These are phyloP conservation scores for Taurulus bubalis DNA, from an alignment of 2,113 vertebrate genomes.

Conservation along the genomic window DNA sequence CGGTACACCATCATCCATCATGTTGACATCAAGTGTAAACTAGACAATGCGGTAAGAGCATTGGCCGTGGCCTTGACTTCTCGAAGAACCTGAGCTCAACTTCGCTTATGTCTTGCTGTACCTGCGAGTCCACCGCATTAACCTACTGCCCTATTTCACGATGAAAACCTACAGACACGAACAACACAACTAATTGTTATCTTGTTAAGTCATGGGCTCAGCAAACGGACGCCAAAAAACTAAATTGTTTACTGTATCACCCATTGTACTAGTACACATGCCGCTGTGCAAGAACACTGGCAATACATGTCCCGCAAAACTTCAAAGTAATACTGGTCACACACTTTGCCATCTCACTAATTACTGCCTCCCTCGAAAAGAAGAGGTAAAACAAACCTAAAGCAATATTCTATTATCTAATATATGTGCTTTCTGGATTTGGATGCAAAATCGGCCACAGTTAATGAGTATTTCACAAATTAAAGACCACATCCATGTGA, in stretches of 20 bases:
- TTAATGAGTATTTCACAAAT: neutral
- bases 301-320: neutral
- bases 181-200: conserved; percentile 37
- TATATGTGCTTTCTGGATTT: neutral
- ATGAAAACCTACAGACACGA: conserved; percentile 41
- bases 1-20: neutral
- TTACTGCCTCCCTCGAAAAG: neutral
- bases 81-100: conserved; percentile 3
- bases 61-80: neutral
- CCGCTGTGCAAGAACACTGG: neutral
- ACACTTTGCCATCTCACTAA: neutral
- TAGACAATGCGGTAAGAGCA: neutral
- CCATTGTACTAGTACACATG: neutral
- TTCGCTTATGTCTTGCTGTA: conserved; percentile 24
- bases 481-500: neutral
- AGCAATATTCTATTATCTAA: neutral
- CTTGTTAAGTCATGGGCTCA: conserved; percentile 28
- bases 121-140: conserved; percentile 47
- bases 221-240: neutral
- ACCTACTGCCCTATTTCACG: conserved; percentile 64
- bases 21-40: neutral
- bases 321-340: neutral
- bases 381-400: neutral
- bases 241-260: neutral
- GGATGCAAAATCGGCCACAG: neutral